Evolutionary conservation across 2,113 vertebrate genomes (phyloP).

Genomic region (Onychostruthus taczanowskii): DNA sequence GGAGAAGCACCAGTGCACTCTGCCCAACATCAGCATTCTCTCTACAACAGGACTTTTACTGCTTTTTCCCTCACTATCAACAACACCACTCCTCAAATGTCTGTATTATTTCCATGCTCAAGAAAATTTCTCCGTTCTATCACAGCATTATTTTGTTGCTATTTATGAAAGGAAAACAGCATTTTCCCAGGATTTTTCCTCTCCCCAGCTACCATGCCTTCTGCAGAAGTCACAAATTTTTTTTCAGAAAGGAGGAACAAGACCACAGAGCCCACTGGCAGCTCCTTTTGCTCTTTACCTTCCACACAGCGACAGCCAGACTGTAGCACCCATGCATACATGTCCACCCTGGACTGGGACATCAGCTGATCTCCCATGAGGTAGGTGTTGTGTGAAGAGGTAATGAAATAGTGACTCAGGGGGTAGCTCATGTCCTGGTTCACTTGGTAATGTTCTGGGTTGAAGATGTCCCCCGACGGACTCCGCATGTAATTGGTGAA

Average conservation of each 20-base stretch:
- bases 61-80: background rate
- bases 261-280: background rate
- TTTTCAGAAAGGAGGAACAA: background rate
- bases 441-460: conserved; percentile 86
- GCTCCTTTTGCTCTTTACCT: conserved; percentile 72
- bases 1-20: background rate
- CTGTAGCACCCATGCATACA: conserved; percentile 97
- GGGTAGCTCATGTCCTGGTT: conserved; percentile 92
- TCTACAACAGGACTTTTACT: background rate
- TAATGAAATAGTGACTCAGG: conserved; percentile 92
- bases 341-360: conserved; percentile 96
- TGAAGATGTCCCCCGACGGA: conserved; percentile 92
- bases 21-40: background rate
- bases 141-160: background rate
- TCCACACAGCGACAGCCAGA: conserved; percentile 95
- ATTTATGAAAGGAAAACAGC: background rate
- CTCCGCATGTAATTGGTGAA: conserved; percentile 95
- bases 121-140: background rate
- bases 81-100: background rate
- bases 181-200: background rate
- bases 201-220: background rate
- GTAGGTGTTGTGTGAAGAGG: conserved; percentile 99
- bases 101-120: background rate
- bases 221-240: background rate
- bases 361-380: conserved; percentile 97